Percentiles rank a stretch among this genome's conserved stretches.
Conservation (phyloP, 2,113 vertebrate genomes). For the Morone saxatilis region DNA sequence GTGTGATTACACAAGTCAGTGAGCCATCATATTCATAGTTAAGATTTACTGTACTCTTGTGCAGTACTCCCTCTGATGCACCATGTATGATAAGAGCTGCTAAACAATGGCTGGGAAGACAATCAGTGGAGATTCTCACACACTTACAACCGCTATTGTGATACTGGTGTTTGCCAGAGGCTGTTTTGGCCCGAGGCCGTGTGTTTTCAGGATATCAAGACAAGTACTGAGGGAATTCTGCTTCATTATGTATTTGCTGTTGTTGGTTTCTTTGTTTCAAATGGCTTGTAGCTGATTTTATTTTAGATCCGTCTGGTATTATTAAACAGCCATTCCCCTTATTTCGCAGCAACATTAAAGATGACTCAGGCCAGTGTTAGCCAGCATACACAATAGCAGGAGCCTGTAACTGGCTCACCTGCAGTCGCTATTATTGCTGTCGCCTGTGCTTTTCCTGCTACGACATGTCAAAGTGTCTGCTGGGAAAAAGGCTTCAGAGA, state of each 20-base stretch:
- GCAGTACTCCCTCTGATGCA: background rate
- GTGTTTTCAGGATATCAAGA: conserved; percentile 32
- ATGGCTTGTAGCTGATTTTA: background rate
- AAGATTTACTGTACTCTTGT: conserved; percentile 41
- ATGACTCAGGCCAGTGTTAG: background rate
- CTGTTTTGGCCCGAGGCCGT: conserved; percentile 61
- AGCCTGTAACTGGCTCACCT: background rate
- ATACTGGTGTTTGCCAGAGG: conserved; percentile 52
- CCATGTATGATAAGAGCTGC: background rate
- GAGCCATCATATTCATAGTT: conserved; percentile 35
- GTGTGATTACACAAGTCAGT: conserved; percentile 44
- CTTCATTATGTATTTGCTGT: conserved; percentile 7
- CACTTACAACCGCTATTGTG: background rate
- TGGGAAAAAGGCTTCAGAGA: background rate
- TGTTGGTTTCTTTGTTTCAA: conserved; percentile 22
- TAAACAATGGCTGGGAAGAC: conserved; percentile 62
- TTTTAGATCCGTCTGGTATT: background rate
- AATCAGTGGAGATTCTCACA: conserved; percentile 57
- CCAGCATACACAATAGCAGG: background rate
- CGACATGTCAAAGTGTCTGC: background rate
- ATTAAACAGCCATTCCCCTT: background rate
- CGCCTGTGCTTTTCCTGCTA: background rate
- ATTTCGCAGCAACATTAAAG: background rate
- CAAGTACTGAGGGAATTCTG: conserved; percentile 2
- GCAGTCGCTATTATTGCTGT: background rate